Conservation (phyloP, 2,888 invertebrate species). For the Euclidia mi region DNA sequence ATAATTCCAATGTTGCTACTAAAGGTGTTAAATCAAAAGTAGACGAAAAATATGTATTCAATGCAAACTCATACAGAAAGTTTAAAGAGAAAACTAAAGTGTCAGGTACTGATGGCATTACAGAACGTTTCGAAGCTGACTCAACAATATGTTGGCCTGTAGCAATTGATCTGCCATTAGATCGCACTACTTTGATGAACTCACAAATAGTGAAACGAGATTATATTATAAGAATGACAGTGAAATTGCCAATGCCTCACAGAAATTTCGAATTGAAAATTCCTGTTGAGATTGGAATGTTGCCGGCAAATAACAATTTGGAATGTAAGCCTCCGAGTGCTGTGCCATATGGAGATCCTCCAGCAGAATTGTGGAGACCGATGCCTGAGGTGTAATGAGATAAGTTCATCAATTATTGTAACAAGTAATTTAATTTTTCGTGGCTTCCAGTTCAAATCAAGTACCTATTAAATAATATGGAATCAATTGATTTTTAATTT, state of each 20-base stretch:
- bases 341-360: too few relatives aligned
- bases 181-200: conserved; percentile 49
- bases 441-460: too few relatives aligned
- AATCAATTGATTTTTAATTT: too few relatives aligned
- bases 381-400: too few relatives aligned
- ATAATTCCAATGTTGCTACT: conserved; percentile 53
- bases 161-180: conserved; percentile 41
- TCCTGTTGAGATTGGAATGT: conserved; percentile 62
- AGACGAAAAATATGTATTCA: conserved; percentile 51
- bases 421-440: too few relatives aligned
- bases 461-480: too few relatives aligned
- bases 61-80: conserved; percentile 26
- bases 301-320: too few relatives aligned
- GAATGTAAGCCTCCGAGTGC: too few relatives aligned
- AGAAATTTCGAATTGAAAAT: conserved; percentile 49
- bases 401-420: too few relatives aligned
- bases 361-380: too few relatives aligned
- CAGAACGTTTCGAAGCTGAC: conserved; percentile 43
- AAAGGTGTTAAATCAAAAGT: conserved; percentile 56
- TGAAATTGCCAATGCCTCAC: conserved; percentile 57
- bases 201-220: conserved; percentile 56
- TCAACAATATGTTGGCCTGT: conserved; percentile 37
- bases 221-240: conserved; percentile 52
- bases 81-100: conserved; percentile 37
- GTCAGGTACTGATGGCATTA: conserved; percentile 49